phyloP scores from a whole-genome alignment of 2,113 vertebrate genomes.

The Syngnathoides biaculeatus region DNA sequence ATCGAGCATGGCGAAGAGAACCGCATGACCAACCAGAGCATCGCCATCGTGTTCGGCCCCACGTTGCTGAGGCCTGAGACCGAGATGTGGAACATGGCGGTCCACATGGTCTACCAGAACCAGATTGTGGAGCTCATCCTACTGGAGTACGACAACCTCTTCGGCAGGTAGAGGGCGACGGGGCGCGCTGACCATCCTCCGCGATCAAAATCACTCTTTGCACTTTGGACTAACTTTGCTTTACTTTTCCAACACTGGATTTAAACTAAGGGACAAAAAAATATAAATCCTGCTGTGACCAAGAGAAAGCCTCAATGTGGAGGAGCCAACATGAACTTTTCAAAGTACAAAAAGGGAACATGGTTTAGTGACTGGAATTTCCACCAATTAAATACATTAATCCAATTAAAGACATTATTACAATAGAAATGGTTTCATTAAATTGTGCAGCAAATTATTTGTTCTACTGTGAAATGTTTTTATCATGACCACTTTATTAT shows the following conservation, averaged over 20 bases:
- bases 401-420: not conserved
- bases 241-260: constrained; percentile 81
- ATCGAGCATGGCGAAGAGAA: constrained; percentile 89
- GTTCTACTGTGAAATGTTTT: not conserved
- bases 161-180: constrained; percentile 72
- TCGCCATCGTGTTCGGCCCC: constrained; percentile 95
- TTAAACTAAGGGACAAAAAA: constrained; percentile 15
- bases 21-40: constrained; percentile 92
- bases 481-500: not conserved
- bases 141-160: constrained; percentile 85
- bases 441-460: no score
- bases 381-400: not conserved
- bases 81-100: constrained; percentile 89
- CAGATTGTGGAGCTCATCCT: constrained; percentile 96
- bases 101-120: constrained; percentile 96
- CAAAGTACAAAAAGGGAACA: not conserved
- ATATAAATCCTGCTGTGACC: not conserved
- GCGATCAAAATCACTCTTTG: constrained; percentile 39
- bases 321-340: not conserved
- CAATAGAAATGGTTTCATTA: not conserved
- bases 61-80: constrained; percentile 91
- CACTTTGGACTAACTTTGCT: constrained; percentile 39
- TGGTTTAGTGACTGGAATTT: not conserved
- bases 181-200: not conserved
- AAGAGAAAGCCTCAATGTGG: not conserved